Evolutionary conservation across 2,888 invertebrate genomes (phyloP).

Genomic region (Griposia aprilina): DNA sequence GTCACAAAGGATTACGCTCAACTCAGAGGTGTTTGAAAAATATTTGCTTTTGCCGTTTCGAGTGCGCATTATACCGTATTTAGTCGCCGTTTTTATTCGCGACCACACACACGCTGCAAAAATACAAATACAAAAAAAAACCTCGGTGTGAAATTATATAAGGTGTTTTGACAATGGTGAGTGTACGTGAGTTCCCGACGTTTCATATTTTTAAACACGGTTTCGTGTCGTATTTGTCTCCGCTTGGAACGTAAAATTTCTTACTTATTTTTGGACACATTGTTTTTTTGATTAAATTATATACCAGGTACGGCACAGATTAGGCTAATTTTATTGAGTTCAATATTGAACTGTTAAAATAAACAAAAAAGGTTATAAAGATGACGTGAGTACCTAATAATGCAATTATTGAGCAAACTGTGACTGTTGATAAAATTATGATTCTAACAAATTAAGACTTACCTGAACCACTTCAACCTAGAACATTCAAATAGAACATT

Average conservation of each 20-base stretch:
- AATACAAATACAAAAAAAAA: conserved; percentile 66
- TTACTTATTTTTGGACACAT: conserved; percentile 36
- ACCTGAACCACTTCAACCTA: neutral
- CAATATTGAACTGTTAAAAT: neutral
- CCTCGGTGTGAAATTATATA: conserved; percentile 86
- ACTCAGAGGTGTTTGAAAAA: conserved; percentile 88
- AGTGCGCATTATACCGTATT: conserved; percentile 84
- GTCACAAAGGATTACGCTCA: conserved; percentile 86
- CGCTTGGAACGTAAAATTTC: conserved; percentile 62
- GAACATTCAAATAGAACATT: neutral
- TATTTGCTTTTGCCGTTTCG: conserved; percentile 85
- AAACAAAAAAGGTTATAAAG: neutral
- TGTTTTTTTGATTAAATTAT: neutral
- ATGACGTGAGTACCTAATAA: neutral
- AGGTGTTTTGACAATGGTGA: conserved; percentile 89
- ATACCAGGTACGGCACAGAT: neutral
- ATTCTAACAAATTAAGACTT: neutral
- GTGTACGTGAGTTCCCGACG: conserved; percentile 85
- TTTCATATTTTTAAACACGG: conserved; percentile 87
- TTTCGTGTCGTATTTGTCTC: conserved; percentile 80
- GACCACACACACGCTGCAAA: conserved; percentile 80
- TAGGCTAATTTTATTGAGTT: neutral
- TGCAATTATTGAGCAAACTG: neutral
- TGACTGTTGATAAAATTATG: neutral
- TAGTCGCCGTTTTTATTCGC: conserved; percentile 82